These are phyloP conservation scores for Thamnophis sirtalis DNA, from an alignment of 2,113 vertebrate genomes.

Conservation along the genomic window DNA sequence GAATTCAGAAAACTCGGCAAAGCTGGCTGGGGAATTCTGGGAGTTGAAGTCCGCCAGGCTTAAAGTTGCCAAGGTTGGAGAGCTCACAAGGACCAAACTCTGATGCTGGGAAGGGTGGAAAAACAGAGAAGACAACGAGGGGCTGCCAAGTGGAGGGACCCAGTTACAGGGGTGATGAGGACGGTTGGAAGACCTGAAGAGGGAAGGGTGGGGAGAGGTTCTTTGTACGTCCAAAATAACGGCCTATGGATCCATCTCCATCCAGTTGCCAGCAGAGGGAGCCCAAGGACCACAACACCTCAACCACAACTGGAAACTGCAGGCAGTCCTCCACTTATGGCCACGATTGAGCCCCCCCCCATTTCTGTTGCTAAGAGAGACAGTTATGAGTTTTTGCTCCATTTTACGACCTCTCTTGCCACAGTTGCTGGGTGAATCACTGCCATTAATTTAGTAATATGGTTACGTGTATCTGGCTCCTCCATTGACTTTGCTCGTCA, in stretches of 20 bases:
- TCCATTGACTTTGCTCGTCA: background rate
- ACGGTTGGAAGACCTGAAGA: background rate
- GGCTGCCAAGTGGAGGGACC: background rate
- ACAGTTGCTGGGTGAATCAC: background rate
- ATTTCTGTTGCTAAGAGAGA: background rate
- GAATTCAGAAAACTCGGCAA: no score
- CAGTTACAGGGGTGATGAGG: background rate
- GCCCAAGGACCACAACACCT: background rate
- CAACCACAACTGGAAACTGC: background rate
- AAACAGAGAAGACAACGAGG: background rate
- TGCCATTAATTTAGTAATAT: background rate
- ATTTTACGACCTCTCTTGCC: background rate
- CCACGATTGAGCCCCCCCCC: background rate
- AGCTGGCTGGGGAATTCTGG: no score
- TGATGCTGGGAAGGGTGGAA: background rate
- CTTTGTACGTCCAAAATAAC: background rate
- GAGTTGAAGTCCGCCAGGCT: no score
- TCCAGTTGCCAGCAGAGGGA: background rate
- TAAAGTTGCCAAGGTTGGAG: no score
- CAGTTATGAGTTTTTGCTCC: background rate
- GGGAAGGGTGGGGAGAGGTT: background rate
- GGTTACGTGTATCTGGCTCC: background rate
- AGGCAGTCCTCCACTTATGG: background rate
- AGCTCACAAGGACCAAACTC: background rate
- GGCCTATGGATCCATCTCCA: no score